Base-by-base conservation (phyloP, 2,113 vertebrate species). In the Tyto alba region DNA sequence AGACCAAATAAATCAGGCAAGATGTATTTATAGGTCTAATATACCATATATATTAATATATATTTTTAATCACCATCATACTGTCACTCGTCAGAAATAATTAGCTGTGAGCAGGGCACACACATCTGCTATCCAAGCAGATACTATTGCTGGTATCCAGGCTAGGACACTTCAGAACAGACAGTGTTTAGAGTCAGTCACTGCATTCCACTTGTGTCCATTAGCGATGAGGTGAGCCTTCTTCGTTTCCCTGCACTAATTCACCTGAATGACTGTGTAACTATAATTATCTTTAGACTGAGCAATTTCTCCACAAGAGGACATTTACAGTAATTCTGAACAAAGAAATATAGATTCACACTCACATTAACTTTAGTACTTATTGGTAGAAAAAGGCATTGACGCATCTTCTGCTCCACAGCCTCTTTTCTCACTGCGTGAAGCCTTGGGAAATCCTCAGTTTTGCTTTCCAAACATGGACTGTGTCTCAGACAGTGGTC, bases 1-100 rank as follows among this genome's bases (percentile, higher is more conserved):
- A 96, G 96, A 97, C 96, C 95, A 94, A 89, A 94, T 96, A 96
- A 96, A 95, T 96, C 96, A 97, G 76, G 48, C 89, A 64, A 87
- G 92, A 96, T 89, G 52, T 94, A 96, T 96, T 96, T 96, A 96
- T 97, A 96, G 92, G 76, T 89, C 82, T 86, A 92, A 93, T 69
- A 95, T 56, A 96, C 88, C 76, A 95, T 95, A 93, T 92, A 94
- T 96, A 94, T 92, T 95, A 93, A 82, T 93, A 96, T 82, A 87
- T 96, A 90, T 96, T 96, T 95, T 97, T 96, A 96, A 97, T 96
- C 93, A 92, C 73, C 62, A 92, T 93, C 93, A 96, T 36, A 27
- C 76, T 96, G 94, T 96, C 96, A 96, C n/a, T 80, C 60, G 64
- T 90, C 40, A 92, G 95, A 87, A 96, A 96, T 93, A 95, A 96